Base-by-base conservation (phyloP, 1,140 invertebrate species). In the Proales similis region DNA sequence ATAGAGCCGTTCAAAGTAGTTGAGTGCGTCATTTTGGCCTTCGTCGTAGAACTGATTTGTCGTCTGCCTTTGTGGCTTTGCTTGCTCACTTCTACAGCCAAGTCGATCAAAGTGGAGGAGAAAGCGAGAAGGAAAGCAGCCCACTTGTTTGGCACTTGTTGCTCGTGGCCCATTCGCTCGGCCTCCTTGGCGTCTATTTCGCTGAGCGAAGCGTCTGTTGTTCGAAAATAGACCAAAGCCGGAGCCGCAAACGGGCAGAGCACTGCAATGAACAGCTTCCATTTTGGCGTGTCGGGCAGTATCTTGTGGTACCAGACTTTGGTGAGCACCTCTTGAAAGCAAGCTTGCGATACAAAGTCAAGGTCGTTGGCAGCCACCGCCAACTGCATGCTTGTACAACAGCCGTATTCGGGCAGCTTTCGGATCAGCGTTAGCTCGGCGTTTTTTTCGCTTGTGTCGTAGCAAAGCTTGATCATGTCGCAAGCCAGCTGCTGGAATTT, bases 301-400 rank as follows among this genome's bases (percentile, higher is more conserved):
- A 57, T 57, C 45, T 42, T 57, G n/a, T 26, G n/a, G 20, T 57
- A 57, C 51, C 51, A 57, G 11, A 57, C 32, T 39, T 42, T 19
- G 14, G 20, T 30, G 4, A 57, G 12, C n/a, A 57, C 36, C 39
- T 57, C 30, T 39, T 57, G 51, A 42, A 57, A 57, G 7, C 26
- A 39, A 11, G 39, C 36, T 12, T 9, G 29, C 17, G 51, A 19
- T 26, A 57, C 20, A 42, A 57, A 57, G 45, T 57, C 29, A 12
- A 57, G 27, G 45, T 57, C 38, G 1, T 27, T 11, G 7, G 51
- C 39, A 1, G 26, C 39, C 4, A 29, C 45, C 20, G 51, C 33
- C 20, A 57, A 24, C 45, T 42, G 29, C 36, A 57, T n/a, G 19
- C 51, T 29, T 17, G 51, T 57, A 22, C 29, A n/a, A 20, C 29